Evolutionary conservation across 2,113 vertebrate genomes (phyloP), one percentile per base, ranked within the genome.

Genomic region (Thunnus maccoyii): DNA sequence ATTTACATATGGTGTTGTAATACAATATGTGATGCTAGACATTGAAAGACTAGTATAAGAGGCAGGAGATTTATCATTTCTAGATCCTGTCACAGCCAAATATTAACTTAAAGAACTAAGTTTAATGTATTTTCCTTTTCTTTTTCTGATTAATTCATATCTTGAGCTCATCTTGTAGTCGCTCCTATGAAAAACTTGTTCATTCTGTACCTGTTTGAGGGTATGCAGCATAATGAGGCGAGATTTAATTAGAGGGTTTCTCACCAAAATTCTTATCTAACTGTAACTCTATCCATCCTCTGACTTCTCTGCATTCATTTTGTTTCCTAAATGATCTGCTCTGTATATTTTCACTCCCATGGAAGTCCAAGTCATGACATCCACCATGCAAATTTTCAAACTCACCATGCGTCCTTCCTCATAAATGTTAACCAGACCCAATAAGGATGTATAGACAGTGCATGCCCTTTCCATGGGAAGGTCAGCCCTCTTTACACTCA

Each of bases 181-280:
- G 10, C 60, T 79, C 52, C 51, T 14, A 32, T 72, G 36, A 63
- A 74, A 51, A 75, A 12, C 3, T 8, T 22, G 8, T 14, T 67
- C 27, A 55, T 80, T 71, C 57, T 48, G 27, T 57, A 25, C 66
- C 56, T 12, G 64, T 65, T 51, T 48, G 67, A 64, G 63, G 25
- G 11, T 17, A 17, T 70, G 72, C 70, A 58, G 76, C 50, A 46
- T 17, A 81, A 83, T 56, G 60, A 86, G 66, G 14, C 3, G 0
- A n/a, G 9, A 52, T 70, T 76, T 78, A 88, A 83, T 76, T 80
- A 47, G 50, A 84, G 25, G 7, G n/a, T 56, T 22, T 22, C 70
- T 81, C 57, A 74, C 78, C 52, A 62, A 57, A 69, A 86, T 67
- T 75, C 74, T 46, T 17, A 75, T 78, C 48, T 36, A 25, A 18